Evolutionary conservation across 2,113 vertebrate species (phyloP), one percentile per base, ranked within the genome.

Genomic region (Plotosus lineatus): DNA sequence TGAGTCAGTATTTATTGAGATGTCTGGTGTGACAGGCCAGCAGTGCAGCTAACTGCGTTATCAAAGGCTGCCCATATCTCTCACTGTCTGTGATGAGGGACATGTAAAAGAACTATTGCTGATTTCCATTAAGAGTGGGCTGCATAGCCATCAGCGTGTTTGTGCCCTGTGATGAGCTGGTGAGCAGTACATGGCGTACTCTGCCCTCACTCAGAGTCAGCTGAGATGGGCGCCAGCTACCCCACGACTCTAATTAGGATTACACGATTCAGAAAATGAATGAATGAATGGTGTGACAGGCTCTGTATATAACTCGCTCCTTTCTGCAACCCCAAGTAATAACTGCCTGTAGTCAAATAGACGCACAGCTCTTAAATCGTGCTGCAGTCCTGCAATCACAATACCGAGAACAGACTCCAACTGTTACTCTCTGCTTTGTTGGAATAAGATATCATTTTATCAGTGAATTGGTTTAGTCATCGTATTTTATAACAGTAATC

Each of bases 1-100:
- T 83, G 76, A 91, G 87, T 92, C 90, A 88, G 90, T 91, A 90
- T 92, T 89, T 92, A 91, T 91, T 78, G 80, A 78, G 61, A 86
- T 31, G 50, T 75, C 79, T 84, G 82, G 79, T 40, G 85, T 78
- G 48, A 82, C 77, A 81, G 81, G 82, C 75, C n/a, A n/a, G n/a
- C n/a, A n/a, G n/a, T n/a, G n/a, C n/a, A n/a, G n/a, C n/a, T n/a
- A n/a, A n/a, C n/a, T n/a, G n/a, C n/a, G n/a, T n/a, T n/a, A n/a
- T n/a, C n/a, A n/a, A n/a, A n/a, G n/a, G n/a, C n/a, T n/a, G n/a
- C n/a, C n/a, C n/a, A n/a, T n/a, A n/a, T n/a, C n/a, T n/a, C n/a
- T n/a, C n/a, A n/a, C n/a, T n/a, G n/a, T n/a, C n/a, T n/a, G n/a
- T n/a, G n/a, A n/a, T n/a, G n/a, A n/a, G n/a, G n/a, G n/a, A n/a